These are phyloP conservation scores for Ameiurus melas DNA, from an alignment of 2,113 vertebrate genomes.

Conservation along the genomic window DNA sequence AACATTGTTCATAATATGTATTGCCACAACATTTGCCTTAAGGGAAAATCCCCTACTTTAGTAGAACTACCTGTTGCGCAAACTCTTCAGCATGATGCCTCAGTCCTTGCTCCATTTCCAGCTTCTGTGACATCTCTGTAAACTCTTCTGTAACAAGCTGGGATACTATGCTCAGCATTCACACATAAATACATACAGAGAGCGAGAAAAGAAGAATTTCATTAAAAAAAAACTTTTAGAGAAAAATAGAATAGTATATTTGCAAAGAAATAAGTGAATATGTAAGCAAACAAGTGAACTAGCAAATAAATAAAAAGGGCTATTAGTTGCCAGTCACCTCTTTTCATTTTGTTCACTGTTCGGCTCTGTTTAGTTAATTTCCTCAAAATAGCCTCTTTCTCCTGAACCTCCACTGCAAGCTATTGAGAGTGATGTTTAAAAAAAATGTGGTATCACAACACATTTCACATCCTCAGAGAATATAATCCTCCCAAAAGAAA, in stretches of 20 bases:
- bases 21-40: background rate
- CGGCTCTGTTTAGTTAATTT: constrained; percentile 67
- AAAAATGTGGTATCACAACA: background rate
- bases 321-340: constrained; percentile 62
- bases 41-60: background rate
- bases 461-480: background rate
- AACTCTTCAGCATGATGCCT: constrained; percentile 74
- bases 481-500: background rate
- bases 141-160: constrained; percentile 75
- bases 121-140: constrained; percentile 69
- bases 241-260: no score
- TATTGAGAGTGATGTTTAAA: constrained; percentile 45
- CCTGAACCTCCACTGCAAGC: constrained; percentile 64
- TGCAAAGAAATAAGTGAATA: background rate
- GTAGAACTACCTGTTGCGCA: constrained; percentile 73
- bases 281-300: background rate
- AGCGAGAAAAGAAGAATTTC: background rate
- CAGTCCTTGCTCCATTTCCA: constrained; percentile 77
- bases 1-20: background rate
- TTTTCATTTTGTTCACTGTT: constrained; percentile 72
- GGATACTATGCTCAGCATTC: constrained; percentile 66
- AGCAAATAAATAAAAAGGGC: background rate
- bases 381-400: constrained; percentile 66
- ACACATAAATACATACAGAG: constrained; percentile 29
- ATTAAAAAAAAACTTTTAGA: background rate